A percentile compares a stretch with the other conserved stretches of the same genome.
Conservation (phyloP, 2,888 invertebrate genomes). For the Synanthedon formicaeformis region DNA sequence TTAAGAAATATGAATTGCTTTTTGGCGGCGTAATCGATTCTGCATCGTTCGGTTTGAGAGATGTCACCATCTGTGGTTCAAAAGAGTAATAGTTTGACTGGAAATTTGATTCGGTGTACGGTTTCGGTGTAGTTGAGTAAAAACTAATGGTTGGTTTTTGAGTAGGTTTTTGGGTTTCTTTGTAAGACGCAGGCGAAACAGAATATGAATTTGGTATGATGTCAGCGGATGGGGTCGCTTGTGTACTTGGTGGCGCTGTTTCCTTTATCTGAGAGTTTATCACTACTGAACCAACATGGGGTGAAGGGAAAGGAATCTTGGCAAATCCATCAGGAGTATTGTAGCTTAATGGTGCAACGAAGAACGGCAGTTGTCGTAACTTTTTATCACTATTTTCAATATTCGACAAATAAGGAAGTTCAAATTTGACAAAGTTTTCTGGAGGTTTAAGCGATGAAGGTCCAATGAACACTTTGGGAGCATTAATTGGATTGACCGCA, state of each 20-base stretch:
- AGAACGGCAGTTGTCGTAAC: slow-evolving; percentile 82
- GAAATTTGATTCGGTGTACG: slow-evolving; percentile 24
- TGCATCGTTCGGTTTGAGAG: slow-evolving; percentile 33
- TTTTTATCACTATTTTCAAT: slow-evolving; percentile 79
- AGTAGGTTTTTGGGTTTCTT: slow-evolving; percentile 36
- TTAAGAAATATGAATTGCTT: slow-evolving; percentile 39
- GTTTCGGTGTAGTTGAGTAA: slow-evolving; percentile 50
- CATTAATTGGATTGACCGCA: slow-evolving; percentile 73
- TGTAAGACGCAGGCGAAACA: slow-evolving; percentile 19
- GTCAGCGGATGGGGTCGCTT: slow-evolving; percentile 19
- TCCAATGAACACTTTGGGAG: slow-evolving; percentile 85
- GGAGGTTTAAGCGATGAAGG: slow-evolving; percentile 80
- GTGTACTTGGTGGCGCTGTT: slow-evolving; percentile 18
- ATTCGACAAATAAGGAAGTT: slow-evolving; percentile 83
- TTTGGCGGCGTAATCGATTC: slow-evolving; percentile 28
- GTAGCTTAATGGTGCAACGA: slow-evolving; percentile 87
- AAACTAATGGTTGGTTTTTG: slow-evolving; percentile 53
- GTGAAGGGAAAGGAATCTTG: slow-evolving; percentile 87
- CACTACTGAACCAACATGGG: slow-evolving; percentile 88
- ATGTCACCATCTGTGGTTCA: slow-evolving; percentile 51
- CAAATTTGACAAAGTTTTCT: slow-evolving; percentile 81
- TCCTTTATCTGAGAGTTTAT: slow-evolving; percentile 70
- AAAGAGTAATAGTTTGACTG: slow-evolving; percentile 53
- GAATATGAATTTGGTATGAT: slow-evolving; percentile 29
- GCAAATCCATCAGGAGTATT: slow-evolving; percentile 86